A percentile compares a stretch with the other conserved stretches of the same genome.
These are phyloP conservation scores for Pionites leucogaster DNA, from an alignment of 2,113 vertebrate species.

Conservation along the genomic window DNA sequence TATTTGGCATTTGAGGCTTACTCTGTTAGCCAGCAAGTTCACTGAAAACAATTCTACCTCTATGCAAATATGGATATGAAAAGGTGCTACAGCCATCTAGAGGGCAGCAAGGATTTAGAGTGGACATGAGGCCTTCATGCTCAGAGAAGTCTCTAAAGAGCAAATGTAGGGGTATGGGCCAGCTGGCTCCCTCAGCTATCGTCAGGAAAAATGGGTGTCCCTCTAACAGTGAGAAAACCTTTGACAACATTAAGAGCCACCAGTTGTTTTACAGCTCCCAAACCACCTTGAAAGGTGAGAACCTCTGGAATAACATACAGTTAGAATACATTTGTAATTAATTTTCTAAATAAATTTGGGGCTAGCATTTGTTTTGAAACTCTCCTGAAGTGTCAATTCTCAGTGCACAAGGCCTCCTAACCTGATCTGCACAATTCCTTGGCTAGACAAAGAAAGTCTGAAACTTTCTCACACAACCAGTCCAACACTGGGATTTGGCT, in stretches of 20 bases:
- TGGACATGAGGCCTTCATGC: not conserved
- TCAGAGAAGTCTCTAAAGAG: not conserved
- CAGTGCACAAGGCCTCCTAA: not conserved
- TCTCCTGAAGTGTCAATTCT: not conserved
- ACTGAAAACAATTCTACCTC: not conserved
- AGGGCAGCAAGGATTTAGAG: not conserved
- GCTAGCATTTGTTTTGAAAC: not conserved
- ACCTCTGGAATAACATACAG: not conserved
- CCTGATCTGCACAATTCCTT: not conserved
- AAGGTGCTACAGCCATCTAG: not conserved
- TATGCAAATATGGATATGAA: not conserved
- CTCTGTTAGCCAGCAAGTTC: not conserved
- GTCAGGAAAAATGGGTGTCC: not conserved
- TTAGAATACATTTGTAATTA: not conserved
- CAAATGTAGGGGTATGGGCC: rapidly evolving
- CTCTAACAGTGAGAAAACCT: not conserved
- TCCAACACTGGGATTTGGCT: not conserved
- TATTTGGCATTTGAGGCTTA: not conserved
- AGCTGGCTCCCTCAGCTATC: not conserved
- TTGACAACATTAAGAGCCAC: not conserved
- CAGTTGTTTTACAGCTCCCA: not conserved
- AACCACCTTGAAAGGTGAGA: not conserved
- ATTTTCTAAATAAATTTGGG: not conserved
- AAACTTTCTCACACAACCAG: not conserved
- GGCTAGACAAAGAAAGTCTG: not conserved